Base-by-base conservation (phyloP, 2,113 vertebrate genomes). In the Irena cyanogastra region DNA sequence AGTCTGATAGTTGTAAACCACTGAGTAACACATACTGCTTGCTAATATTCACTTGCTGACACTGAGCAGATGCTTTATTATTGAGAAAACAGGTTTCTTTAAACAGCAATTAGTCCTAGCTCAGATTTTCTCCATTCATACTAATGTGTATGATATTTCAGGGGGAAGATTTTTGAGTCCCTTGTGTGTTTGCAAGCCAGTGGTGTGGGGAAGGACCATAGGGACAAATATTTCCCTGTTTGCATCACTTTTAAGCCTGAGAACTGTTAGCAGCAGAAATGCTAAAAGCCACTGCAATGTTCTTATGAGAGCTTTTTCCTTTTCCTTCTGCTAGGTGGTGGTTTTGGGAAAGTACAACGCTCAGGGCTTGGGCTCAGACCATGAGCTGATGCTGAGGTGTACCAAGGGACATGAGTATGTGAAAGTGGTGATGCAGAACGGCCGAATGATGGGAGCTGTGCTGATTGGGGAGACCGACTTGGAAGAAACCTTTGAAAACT, bases 401-500 rank as follows among this genome's bases (percentile, higher is more conserved):
- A 99, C 99, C 75, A 99, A 98, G 97, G 99, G 98, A 50, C 98
- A 94, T 8, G 99, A 99, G 82, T 99, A 99, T 0, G 77, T 99
- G 81, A 99, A 99, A 95, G 99, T 98, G 2, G 98, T 99, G 82
- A 97, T 99, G 97, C 98, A 98, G 44, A 95, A 97, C 0, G 99
- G 99, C 9, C 97, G 98, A 31, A 99, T 99, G 99, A 95, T 99
- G 95, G 99, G 99, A 70, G 99, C 99, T 0, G 97, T 99, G 84
- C 97, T 99, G 8, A 99, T 99, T 0, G 99, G 99, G 16, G 99
- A 99, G 68, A 99, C 99, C 0, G 98, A 99, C 89, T 96, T 99
- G 87, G 99, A 99, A 90, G 99, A 99, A 98, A 99, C 99, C 14
- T 99, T 99, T 95, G 99, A 99, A 96, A 99, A 99, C 93, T 95